Evolutionary conservation across 1,140 invertebrate species (phyloP), one percentile per base, ranked within the genome.

Genomic region (Hypsibius dujardini): DNA sequence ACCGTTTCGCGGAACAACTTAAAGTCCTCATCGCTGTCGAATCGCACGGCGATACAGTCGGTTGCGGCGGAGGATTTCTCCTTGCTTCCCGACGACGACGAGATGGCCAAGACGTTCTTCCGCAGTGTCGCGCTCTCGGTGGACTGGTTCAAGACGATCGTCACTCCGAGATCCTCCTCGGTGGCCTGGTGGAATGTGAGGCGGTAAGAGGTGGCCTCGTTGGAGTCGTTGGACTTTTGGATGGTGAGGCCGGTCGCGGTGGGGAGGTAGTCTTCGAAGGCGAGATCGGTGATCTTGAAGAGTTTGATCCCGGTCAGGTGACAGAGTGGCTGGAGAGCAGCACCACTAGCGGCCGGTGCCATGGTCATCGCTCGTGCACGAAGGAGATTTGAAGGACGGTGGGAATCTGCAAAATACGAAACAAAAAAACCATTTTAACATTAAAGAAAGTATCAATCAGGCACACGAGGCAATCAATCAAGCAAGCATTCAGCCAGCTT

Each of bases 1-100:
- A 77, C 59, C 47, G 73, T 15, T 15, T 70, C 69, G 71, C 47
- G 42, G 2, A 72, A 47, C 67, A 46, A 15, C 46, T 59, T 72
- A 7, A 67, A 45, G 42, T 42, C 62, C 45, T 67, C 62, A 7
- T 67, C 62, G 12, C 45, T 67, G 12, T 12, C 12, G 3, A 67
- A 12, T 12, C 12, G 45, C 7, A 67, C 62, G 62, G 62, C 62
- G 12, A 67, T 12, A 12, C 12, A 15, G 12, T 67, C 50, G 50
- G 7, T n/a, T 7, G 50, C 7, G 7, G 50, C 50, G 50, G 50
- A n/a, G 50, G 50, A 56, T n/a, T 56, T 56, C 50, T 7, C n/a
- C 7, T 7, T n/a, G 50, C 50, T 56, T 56, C n/a, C 50, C 50
- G 50, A 12, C n/a, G 50, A 12, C 50, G 7, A n/a, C 50, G 50